A percentile compares a stretch with the other conserved stretches of the same genome.
These are phyloP conservation scores for Netelia fuscicornis DNA, from an alignment of 2,888 invertebrate genomes.

Conservation along the genomic window DNA sequence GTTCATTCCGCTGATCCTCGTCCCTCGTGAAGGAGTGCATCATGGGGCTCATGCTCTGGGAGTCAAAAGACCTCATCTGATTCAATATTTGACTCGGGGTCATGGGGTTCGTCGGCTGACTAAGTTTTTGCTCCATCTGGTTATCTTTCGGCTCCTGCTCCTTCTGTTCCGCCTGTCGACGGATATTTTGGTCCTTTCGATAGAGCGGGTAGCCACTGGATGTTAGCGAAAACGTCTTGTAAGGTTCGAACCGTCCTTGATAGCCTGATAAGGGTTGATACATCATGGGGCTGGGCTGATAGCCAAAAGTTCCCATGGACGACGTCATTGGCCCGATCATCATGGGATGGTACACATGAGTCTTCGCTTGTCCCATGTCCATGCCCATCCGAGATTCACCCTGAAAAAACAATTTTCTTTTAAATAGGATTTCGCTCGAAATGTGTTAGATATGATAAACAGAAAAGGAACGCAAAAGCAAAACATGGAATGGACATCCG, in stretches of 20 bases:
- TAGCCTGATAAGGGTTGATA: background rate
- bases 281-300: background rate
- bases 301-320: background rate
- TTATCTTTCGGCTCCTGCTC: background rate
- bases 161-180: background rate
- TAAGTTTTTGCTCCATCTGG: slow-evolving; percentile 5
- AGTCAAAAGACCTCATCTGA: slow-evolving; percentile 38
- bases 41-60: background rate
- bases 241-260: background rate
- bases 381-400: background rate
- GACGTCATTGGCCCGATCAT: background rate
- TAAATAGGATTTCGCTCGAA: background rate
- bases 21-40: slow-evolving; percentile 49
- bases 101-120: background rate
- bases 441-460: background rate
- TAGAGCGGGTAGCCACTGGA: background rate
- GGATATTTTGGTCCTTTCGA: background rate
- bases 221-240: background rate
- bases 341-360: background rate
- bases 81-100: slow-evolving; percentile 43
- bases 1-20: slow-evolving; percentile 14
- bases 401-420: background rate
- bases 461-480: background rate
- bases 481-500: background rate
- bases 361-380: background rate